These are phyloP conservation scores for Ochropleura plecta DNA, from an alignment of 2,888 invertebrate species.

Conservation along the genomic window DNA sequence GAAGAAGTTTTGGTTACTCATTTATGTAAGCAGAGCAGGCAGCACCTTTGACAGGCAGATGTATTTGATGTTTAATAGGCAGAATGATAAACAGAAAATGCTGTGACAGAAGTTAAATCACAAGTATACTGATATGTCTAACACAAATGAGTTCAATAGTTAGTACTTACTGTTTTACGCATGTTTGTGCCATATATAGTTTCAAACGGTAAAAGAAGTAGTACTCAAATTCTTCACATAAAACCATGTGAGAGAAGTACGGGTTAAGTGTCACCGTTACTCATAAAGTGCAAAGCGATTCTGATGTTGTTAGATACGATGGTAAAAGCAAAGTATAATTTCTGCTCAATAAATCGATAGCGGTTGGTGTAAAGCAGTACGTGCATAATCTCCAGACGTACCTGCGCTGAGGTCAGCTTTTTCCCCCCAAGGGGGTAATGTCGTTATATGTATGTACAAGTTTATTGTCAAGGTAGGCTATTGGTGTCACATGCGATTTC, in stretches of 20 bases:
- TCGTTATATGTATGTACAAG: constrained; percentile 42
- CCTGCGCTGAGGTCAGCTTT: constrained; percentile 48
- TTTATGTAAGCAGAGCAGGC: neutral
- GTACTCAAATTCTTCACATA: constrained; percentile 28
- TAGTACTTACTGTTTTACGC: neutral
- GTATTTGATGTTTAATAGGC: neutral
- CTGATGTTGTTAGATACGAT: constrained; percentile 56
- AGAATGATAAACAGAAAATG: neutral
- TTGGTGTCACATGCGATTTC: constrained; percentile 68
- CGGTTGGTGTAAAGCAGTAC: constrained; percentile 39
- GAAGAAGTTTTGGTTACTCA: neutral
- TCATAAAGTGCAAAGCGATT: constrained; percentile 58
- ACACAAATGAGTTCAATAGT: neutral
- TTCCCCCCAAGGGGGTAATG: constrained; percentile 36
- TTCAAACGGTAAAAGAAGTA: constrained; percentile 40
- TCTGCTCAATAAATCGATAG: constrained; percentile 59
- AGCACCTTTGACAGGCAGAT: constrained; percentile 8
- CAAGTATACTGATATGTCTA: too few relatives aligned
- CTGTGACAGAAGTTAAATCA: neutral
- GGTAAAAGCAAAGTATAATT: constrained; percentile 56
- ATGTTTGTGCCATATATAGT: constrained; percentile 19
- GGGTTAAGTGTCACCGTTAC: constrained; percentile 62
- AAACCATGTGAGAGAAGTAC: constrained; percentile 45
- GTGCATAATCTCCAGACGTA: constrained; percentile 43
- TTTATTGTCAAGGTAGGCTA: constrained; percentile 61